Base-by-base conservation (phyloP, 2,888 invertebrate genomes). In the Nomada ferruginata region DNA sequence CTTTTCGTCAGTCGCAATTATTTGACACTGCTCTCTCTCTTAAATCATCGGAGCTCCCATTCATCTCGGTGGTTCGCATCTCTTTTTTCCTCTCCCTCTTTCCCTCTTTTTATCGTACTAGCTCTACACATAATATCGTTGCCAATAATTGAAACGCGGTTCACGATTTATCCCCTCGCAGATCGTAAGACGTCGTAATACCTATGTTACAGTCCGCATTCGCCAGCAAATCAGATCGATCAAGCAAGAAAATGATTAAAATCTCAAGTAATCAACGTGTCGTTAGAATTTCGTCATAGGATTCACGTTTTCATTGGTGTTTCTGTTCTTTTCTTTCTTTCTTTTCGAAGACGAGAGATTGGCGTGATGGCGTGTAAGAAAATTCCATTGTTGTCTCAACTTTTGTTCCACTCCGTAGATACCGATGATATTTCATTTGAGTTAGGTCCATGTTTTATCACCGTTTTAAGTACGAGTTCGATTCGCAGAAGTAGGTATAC, bases 171-270 rank as follows among this genome's bases (percentile, higher is more conserved):
- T 20, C 55, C 36, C 9, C 57, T 64, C 55, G 50, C 60, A 78
- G 13, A 80, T 66, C 79, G 79, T 61, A 68, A 61, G 57, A 78
- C 61, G 36, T 70, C 26, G 65, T 57, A 65, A 4, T 57, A 57
- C 13, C 36, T 78, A 80, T 71, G 20, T 80, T 72, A 68, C 61
- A 79, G 61, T 63, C 59, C 15, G 52, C 57, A 50, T 57, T 57
- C 61, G 53, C 55, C 79, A 76, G 68, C 74, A 50, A 66, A 72
- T 69, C 68, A 59, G 64, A 52, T 81, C 75, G 44, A 52, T 72
- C 53, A 82, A 71, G 61, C 71, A 82, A 82, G 66, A 75, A 82
- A 81, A 75, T 79, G 59, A 82, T 75, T 71, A 79, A 73, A 73
- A 82, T 82, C 57, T 52, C 50, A 71, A 71, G 47, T 70, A 57